Percentiles rank a stretch among this genome's conserved stretches.
These are phyloP conservation scores for Griposia aprilina DNA, from an alignment of 2,888 invertebrate genomes.

Conservation along the genomic window DNA sequence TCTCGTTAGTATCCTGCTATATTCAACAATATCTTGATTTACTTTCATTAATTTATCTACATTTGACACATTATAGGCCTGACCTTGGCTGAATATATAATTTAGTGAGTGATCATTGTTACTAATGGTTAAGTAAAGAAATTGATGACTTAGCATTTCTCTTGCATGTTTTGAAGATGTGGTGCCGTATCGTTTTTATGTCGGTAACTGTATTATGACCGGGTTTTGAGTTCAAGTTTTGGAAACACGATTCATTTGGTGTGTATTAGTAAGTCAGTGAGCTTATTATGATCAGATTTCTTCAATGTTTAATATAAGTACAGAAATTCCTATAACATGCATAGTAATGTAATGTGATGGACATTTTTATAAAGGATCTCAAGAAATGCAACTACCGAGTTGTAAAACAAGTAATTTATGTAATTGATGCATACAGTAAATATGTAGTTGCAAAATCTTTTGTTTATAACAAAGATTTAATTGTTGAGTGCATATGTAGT, in stretches of 20 bases:
- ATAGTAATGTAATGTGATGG: not conserved
- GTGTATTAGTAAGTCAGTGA: conserved; percentile 33
- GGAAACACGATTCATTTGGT: conserved; percentile 47
- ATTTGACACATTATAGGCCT: conserved; percentile 33
- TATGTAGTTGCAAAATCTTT: not conserved
- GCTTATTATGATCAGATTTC: conserved; percentile 26
- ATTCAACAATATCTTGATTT: conserved; percentile 9
- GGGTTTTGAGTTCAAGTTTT: conserved; percentile 67
- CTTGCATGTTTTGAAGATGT: conserved; percentile 61
- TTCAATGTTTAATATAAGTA: not conserved
- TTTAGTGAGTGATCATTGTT: conserved; percentile 54
- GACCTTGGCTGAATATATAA: conserved; percentile 58
- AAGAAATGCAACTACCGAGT: not conserved
- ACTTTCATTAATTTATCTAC: conserved; percentile 49
- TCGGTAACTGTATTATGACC: conserved; percentile 72
- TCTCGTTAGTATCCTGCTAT: not conserved
- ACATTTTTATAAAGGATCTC: not conserved
- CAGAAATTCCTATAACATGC: not conserved
- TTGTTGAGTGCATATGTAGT: not conserved
- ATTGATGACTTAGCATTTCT: conserved; percentile 67
- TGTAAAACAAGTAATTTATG: not conserved
- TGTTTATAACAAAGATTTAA: not conserved
- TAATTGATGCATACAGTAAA: not conserved
- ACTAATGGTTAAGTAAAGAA: conserved; percentile 61
- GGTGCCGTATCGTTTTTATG: conserved; percentile 61